A percentile compares a stretch with the other conserved stretches of the same genome.
Conservation (phyloP, 2,888 invertebrate genomes). For the Bursaphelenchus okinawaensis region DNA sequence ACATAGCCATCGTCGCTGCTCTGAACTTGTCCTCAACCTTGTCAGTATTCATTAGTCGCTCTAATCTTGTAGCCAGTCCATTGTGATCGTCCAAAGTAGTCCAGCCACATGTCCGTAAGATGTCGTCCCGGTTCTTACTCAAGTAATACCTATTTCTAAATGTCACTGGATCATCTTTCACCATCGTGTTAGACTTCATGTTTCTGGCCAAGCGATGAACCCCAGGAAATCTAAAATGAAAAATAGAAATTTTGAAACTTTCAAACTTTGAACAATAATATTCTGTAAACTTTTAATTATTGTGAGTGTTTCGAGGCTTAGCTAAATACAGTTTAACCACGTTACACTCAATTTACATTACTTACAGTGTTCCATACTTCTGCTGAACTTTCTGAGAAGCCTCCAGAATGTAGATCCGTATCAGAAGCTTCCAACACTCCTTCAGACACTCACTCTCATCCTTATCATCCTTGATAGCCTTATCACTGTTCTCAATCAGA, state of each 20-base stretch:
- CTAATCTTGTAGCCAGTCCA: background rate
- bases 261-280: no score
- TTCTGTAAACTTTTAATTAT: no score
- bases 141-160: slow-evolving; percentile 11
- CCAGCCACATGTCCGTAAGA: slow-evolving; percentile 10
- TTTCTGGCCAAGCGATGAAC: slow-evolving; percentile 5
- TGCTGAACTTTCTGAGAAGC: background rate
- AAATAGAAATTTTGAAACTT: background rate
- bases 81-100: slow-evolving; percentile 1
- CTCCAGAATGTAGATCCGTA: background rate
- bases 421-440: slow-evolving; percentile 11
- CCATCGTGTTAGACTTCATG: background rate
- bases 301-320: no score
- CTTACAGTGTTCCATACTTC: slow-evolving; percentile 8
- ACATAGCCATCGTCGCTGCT: slow-evolving; percentile 27
- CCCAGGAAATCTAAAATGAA: slow-evolving; percentile 7
- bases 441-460: slow-evolving; percentile 12
- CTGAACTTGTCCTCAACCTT: slow-evolving; percentile 17
- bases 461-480: background rate
- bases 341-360: no score
- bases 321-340: no score
- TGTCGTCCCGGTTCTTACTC: slow-evolving; percentile 13
- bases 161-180: slow-evolving; percentile 5
- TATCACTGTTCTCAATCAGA: slow-evolving; percentile 5
- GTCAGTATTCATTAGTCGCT: slow-evolving; percentile 11